Evolutionary conservation across 2,113 vertebrate species (phyloP).

Genomic region (Mus spicilegus): DNA sequence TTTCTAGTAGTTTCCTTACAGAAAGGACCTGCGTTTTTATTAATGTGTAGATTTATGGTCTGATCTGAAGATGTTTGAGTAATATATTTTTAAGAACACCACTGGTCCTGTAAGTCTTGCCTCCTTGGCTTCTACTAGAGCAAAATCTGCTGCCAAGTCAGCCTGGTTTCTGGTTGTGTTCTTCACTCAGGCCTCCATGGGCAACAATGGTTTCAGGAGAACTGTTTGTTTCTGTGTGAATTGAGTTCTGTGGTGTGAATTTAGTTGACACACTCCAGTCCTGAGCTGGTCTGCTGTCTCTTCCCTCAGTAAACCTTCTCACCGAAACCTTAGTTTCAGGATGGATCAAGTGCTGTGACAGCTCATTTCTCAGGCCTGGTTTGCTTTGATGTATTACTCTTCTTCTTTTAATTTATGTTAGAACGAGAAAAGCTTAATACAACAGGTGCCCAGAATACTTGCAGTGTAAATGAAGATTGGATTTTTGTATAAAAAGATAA

Average conservation of each 20-base stretch:
- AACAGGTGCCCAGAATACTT: slow-evolving; percentile 75
- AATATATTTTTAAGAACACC: slow-evolving; percentile 76
- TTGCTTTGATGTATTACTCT: slow-evolving; percentile 74
- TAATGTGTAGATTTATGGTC: slow-evolving; percentile 79
- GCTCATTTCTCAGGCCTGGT: slow-evolving; percentile 62
- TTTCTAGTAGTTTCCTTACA: slow-evolving; percentile 77
- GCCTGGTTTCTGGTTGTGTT: slow-evolving; percentile 70
- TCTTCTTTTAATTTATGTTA: slow-evolving; percentile 67
- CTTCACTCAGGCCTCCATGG: slow-evolving; percentile 69
- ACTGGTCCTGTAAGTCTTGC: slow-evolving; percentile 76
- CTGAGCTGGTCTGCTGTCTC: slow-evolving; percentile 68
- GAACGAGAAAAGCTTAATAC: slow-evolving; percentile 76
- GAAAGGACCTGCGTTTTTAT: slow-evolving; percentile 75
- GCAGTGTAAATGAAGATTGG: slow-evolving; percentile 76
- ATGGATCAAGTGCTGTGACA: slow-evolving; percentile 53
- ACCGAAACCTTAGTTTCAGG: slow-evolving; percentile 21
- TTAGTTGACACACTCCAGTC: slow-evolving; percentile 73
- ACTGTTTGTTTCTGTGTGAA: slow-evolving; percentile 75
- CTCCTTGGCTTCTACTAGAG: slow-evolving; percentile 76
- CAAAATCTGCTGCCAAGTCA: slow-evolving; percentile 65
- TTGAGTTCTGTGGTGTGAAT: slow-evolving; percentile 69
- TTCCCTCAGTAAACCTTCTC: slow-evolving; percentile 73
- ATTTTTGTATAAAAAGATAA: slow-evolving; percentile 79
- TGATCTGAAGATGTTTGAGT: slow-evolving; percentile 82
- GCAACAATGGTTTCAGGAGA: slow-evolving; percentile 75